Conservation (phyloP, 2,797 vertebrate genomes). For the Helarctos malayanus region DNA sequence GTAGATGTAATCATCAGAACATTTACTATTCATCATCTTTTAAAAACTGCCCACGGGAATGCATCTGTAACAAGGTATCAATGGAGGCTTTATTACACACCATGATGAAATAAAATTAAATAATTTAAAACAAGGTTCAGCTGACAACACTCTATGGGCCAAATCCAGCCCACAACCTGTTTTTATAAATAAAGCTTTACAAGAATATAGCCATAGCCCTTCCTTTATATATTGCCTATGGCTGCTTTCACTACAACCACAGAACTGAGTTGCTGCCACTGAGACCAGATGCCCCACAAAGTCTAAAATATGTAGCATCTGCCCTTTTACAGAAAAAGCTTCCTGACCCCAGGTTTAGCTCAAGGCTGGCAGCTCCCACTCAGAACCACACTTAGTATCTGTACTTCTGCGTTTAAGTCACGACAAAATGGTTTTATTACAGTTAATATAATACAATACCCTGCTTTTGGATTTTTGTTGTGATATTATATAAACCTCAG, state of each 20-base stretch:
- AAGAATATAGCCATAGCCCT: neutral
- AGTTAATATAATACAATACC: neutral
- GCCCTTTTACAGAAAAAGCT: neutral
- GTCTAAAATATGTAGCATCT: neutral
- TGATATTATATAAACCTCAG: neutral
- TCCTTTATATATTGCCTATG: neutral
- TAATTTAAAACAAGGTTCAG: neutral
- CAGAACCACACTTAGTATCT: neutral
- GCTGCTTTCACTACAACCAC: neutral
- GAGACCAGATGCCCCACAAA: neutral
- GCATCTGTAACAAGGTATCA: neutral
- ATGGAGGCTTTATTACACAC: neutral
- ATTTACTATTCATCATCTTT: neutral
- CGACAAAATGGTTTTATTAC: neutral
- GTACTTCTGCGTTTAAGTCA: conserved; percentile 44
- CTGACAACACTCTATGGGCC: neutral
- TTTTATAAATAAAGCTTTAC: neutral
- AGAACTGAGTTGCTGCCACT: neutral
- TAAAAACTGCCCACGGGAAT: neutral
- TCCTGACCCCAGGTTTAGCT: neutral
- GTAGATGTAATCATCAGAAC: neutral
- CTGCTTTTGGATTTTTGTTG: neutral
- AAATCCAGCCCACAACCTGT: neutral
- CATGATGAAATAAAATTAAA: neutral
- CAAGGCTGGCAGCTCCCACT: neutral